A percentile compares a stretch with the other conserved stretches of the same genome.
phyloP scores from a whole-genome alignment of 2,888 invertebrate genomes.

The Pseudanteris insignis region DNA sequence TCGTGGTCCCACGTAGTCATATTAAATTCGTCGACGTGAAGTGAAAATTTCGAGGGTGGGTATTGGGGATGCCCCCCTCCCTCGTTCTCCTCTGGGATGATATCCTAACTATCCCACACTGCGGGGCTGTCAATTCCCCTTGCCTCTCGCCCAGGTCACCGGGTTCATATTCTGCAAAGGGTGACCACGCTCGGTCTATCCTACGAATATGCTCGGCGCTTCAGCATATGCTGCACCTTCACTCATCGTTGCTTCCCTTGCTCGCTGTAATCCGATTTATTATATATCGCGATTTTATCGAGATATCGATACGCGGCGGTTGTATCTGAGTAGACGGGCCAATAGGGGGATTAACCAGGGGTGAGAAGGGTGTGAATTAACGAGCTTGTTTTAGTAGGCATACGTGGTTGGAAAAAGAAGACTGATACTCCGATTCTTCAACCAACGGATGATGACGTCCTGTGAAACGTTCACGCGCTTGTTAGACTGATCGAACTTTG shows the following conservation, averaged over 20 bases:
- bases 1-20: constrained; percentile 35
- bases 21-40: constrained; percentile 21
- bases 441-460: constrained; percentile 1
- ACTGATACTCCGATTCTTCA: constrained; percentile 9
- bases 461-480: constrained; percentile 9
- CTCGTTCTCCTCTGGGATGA: constrained; percentile 49
- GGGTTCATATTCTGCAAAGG: constrained; percentile 50
- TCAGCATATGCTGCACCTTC: constrained; percentile 60
- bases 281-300: constrained; percentile 64
- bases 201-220: constrained; percentile 49
- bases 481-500: constrained; percentile 16
- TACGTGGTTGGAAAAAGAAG: constrained; percentile 45
- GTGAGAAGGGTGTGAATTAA: constrained; percentile 56
- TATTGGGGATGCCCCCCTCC: constrained; percentile 27
- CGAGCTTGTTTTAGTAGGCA: constrained; percentile 59
- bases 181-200: constrained; percentile 43
- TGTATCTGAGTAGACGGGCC: constrained; percentile 35
- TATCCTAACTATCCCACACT: constrained; percentile 62
- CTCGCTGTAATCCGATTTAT: constrained; percentile 65
- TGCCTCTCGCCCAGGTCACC: constrained; percentile 21
- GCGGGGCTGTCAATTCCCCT: constrained; percentile 47
- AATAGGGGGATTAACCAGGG: constrained; percentile 50
- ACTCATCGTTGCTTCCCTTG: constrained; percentile 51
- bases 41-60: constrained; percentile 50
- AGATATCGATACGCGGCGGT: constrained; percentile 58